Base-by-base conservation (phyloP, 2,797 vertebrate genomes). In the Lutjanus campechanus region DNA sequence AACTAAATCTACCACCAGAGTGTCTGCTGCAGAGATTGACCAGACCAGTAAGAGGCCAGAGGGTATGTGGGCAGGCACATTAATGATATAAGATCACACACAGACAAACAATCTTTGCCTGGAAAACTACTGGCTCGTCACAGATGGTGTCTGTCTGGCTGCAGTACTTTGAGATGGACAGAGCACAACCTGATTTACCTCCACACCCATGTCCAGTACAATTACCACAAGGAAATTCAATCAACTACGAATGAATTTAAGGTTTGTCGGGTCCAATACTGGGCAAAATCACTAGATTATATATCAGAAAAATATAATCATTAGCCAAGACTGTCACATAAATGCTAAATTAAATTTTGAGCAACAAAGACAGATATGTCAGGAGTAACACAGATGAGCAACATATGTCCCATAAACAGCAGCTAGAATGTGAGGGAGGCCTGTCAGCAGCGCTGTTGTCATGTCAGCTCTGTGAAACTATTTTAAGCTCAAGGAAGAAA, bases 51-150 rank as follows among this genome's bases (percentile, higher is more conserved):
- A 3, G 55, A 74, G 4, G 61, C 60, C 29, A 63, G 41, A 65
- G 65, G 25, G 46, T 65, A 29, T 64, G 55, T 1, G 7, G 19
- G 67, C 40, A 44, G 73, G 25, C 11, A 15, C n/a, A 36, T n/a
- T 55, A 47, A 59, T 55, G 54, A 78, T 40, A 61, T 20, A 22
- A 17, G 44, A 63, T 20, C 61, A 62, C 54, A 51, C 59, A 55
- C 49, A 81, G 43, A 83, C 29, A 80, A 73, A 79, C 47, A 66
- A 40, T 15, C 49, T 58, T 46, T 49, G 43, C 36, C 51, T 71
- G 53, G 22, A 43, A 81, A 56, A 63, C 49, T 69, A 72, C 67
- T 78, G 65, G 47, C 3, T n/a, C 1, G 40, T 73, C 29, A 77
- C 70, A 64, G 69, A 55, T 22, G 12, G 17, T 11, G 47, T 60